Base-by-base conservation (phyloP, 2,888 invertebrate species). In the Autographa gamma region DNA sequence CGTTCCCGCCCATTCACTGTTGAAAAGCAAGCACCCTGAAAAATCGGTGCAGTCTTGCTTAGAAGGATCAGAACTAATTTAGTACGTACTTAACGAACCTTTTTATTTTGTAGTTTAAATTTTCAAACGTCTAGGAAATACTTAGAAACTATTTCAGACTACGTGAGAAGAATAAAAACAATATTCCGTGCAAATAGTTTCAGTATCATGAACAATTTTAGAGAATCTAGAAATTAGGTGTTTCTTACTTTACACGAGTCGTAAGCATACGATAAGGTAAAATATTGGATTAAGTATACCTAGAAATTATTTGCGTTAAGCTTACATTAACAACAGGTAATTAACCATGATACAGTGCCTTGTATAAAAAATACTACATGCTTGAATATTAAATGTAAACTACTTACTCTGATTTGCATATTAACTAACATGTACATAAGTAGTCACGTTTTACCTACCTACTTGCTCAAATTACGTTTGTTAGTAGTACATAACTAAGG, bases 161-260 rank as follows among this genome's bases (percentile, higher is more conserved):
- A 52, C 14, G 34, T 66, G 32, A 59, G 52, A 59, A 62, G 63
- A 62, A 76, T 71, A 48, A 25, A 25, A 43, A 65, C 31, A 62
- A 68, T 76, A 60, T 58, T 63, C 69, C 60, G 32, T 66, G 66
- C 63, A 56, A 77, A 73, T 76, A 77, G 63, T 76, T 76, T 9
- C 3, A 48, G 41, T 63, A 65, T 68, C 63, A 69, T 11, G 62
- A 65, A 63, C 16, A 65, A 32, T 41, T 32, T 34, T 11, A 52
- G 66, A 63, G 56, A 73, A 69, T 77, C 59, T 54, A 60, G 43
- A 77, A 66, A 58, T 56, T 56, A 56, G 6, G 11, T 11, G 11
- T 61, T 77, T 77, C 43, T 52, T 63, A 77, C 66, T 69, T 61
- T 25, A 54, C 63, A 60, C 63, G 61, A 77, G 60, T 76, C 69